Percentiles rank a stretch among this genome's conserved stretches.
phyloP scores from a whole-genome alignment of 2,888 invertebrate genomes.

The Platypus cylindrus region DNA sequence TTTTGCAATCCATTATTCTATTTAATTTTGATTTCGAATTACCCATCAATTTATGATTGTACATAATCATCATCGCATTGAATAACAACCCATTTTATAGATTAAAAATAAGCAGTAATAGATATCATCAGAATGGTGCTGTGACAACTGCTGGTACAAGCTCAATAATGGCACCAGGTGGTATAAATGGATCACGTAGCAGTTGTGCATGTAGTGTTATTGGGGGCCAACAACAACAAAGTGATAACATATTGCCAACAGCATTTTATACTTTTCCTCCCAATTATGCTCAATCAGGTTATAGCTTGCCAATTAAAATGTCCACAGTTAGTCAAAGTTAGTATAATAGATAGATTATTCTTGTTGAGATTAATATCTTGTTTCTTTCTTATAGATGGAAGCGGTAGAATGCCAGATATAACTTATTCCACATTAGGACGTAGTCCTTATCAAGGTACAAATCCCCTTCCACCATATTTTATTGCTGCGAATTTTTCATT shows the following conservation, averaged over 20 bases:
- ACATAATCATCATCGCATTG: no score
- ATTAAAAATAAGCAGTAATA: conserved; percentile 44
- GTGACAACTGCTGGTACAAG: conserved; percentile 52
- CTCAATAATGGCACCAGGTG: conserved; percentile 21
- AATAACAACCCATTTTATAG: no score
- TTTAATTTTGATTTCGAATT: neutral
- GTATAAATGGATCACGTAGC: conserved; percentile 32
- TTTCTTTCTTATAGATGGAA: no score
- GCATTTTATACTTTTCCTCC: conserved; percentile 34
- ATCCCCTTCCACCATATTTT: conserved; percentile 42
- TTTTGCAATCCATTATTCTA: neutral
- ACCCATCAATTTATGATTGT: no score
- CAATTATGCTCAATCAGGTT: conserved; percentile 47
- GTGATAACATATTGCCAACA: conserved; percentile 6
- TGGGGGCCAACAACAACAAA: conserved; percentile 33
- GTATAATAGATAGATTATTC: neutral
- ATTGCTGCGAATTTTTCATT: conserved; percentile 46
- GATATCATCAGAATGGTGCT: conserved; percentile 61
- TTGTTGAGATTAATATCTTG: conserved; percentile 22
- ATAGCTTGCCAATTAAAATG: conserved; percentile 55
- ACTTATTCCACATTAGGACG: conserved; percentile 52
- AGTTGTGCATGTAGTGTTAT: conserved; percentile 41
- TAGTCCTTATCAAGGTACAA: conserved; percentile 36
- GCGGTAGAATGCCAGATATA: conserved; percentile 20
- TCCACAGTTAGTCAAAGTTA: conserved; percentile 10